Conservation (phyloP, 2,113 vertebrate genomes). For the Calidris pugnax region DNA sequence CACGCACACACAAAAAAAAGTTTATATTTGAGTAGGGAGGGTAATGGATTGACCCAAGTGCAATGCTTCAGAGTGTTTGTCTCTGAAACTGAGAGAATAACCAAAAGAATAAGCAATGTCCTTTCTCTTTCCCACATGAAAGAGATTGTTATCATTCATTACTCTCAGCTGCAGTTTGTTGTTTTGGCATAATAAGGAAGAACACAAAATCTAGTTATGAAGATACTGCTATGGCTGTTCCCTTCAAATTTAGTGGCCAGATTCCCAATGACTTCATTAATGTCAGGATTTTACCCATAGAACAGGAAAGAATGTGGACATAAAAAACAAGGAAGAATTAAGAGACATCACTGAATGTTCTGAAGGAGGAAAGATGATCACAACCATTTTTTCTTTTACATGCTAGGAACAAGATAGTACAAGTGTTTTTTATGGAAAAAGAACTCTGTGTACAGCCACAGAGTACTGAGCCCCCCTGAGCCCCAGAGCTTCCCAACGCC, state of each 20-base stretch:
- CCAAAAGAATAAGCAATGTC: neutral
- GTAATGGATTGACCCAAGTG: neutral
- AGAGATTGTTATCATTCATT: too few species aligned
- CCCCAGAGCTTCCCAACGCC: neutral
- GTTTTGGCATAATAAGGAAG: too few species aligned
- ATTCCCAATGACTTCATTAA: neutral
- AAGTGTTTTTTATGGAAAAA: fast-evolving
- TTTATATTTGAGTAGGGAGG: neutral
- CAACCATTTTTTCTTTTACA: too few species aligned
- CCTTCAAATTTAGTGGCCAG: neutral
- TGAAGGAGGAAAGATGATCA: neutral
- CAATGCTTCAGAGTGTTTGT: neutral
- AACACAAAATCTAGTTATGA: neutral
- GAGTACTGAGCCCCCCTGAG: fast-evolving
- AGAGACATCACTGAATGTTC: neutral
- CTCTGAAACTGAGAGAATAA: neutral
- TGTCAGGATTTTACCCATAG: neutral
- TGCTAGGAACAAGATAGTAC: neutral
- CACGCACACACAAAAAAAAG: too few species aligned
- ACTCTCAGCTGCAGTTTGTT: too few species aligned
- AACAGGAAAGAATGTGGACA: neutral
- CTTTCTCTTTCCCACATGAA: neutral
- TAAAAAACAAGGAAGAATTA: neutral
- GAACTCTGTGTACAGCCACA: too few species aligned
- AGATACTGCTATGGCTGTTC: neutral